phyloP scores from a whole-genome alignment of 2,888 invertebrate species.

The Napeogenes inachia region DNA sequence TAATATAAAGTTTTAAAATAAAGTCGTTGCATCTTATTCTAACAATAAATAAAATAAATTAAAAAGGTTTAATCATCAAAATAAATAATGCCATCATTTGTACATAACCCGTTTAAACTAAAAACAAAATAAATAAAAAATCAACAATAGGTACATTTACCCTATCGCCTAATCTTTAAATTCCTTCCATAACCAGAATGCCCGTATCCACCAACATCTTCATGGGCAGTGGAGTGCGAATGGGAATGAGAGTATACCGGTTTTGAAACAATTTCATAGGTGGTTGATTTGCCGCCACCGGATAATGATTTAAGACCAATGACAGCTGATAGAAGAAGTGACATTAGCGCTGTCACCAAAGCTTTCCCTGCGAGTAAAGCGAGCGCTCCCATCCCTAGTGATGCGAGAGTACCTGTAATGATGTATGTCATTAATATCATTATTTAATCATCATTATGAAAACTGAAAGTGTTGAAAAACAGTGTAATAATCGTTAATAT shows the following conservation, averaged over 20 bases:
- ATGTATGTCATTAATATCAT: no score
- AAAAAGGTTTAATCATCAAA: background rate
- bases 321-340: constrained; percentile 85
- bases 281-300: constrained; percentile 84
- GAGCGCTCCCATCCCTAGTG: constrained; percentile 84
- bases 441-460: no score
- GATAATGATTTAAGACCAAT: constrained; percentile 85
- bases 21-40: constrained; percentile 12
- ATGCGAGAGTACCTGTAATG: constrained; percentile 81
- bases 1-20: constrained; percentile 2
- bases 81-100: constrained; percentile 4
- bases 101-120: background rate
- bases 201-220: constrained; percentile 75
- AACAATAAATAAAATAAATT: constrained; percentile 22
- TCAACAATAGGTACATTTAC: background rate
- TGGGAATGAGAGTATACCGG: constrained; percentile 84
- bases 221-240: constrained; percentile 78
- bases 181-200: constrained; percentile 75
- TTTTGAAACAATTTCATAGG: constrained; percentile 90
- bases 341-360: constrained; percentile 88
- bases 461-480: no score
- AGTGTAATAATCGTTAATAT: no score
- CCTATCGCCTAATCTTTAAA: constrained; percentile 49
- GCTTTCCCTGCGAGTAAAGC: constrained; percentile 90
- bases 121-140: no score